A percentile compares a stretch with the other conserved stretches of the same genome.
These are phyloP conservation scores for Pagrus major DNA, from an alignment of 2,113 vertebrate species.

Conservation along the genomic window DNA sequence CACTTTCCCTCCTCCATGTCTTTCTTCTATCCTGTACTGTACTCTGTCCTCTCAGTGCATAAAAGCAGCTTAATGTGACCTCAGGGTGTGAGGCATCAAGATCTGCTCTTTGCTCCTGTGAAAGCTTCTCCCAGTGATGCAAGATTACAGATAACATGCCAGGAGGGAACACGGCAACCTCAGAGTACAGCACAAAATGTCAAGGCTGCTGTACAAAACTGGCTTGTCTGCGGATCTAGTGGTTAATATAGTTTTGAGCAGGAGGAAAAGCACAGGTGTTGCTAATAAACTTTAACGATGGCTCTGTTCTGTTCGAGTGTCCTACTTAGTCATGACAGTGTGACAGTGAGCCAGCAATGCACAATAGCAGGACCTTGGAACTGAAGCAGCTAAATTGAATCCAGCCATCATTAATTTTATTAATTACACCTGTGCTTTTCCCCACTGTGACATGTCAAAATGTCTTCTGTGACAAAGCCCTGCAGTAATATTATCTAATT, in stretches of 20 bases:
- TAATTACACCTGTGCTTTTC: too few relatives aligned
- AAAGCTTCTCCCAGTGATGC: slow-evolving; percentile 36
- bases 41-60: slow-evolving; percentile 53
- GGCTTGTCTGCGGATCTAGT: not conserved
- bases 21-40: slow-evolving; percentile 36
- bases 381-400: not conserved
- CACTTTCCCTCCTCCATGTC: slow-evolving; percentile 11
- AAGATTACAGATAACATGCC: slow-evolving; percentile 48
- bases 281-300: not conserved
- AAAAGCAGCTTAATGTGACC: slow-evolving; percentile 78
- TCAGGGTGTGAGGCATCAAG: slow-evolving; percentile 57
- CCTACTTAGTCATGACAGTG: not conserved
- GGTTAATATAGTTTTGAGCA: not conserved
- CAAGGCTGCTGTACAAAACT: not conserved
- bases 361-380: not conserved
- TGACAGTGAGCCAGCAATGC: not conserved
- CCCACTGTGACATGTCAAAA: too few relatives aligned
- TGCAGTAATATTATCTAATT: not conserved
- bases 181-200: slow-evolving; percentile 10
- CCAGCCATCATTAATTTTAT: slow-evolving; percentile 4
- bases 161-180: slow-evolving; percentile 22
- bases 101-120: slow-evolving; percentile 40
- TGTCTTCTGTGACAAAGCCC: not conserved
- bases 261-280: slow-evolving; percentile 1
- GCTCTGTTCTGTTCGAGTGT: not conserved